These are phyloP conservation scores for Taxidea taxus DNA, from an alignment of 2,113 vertebrate species.

Conservation along the genomic window DNA sequence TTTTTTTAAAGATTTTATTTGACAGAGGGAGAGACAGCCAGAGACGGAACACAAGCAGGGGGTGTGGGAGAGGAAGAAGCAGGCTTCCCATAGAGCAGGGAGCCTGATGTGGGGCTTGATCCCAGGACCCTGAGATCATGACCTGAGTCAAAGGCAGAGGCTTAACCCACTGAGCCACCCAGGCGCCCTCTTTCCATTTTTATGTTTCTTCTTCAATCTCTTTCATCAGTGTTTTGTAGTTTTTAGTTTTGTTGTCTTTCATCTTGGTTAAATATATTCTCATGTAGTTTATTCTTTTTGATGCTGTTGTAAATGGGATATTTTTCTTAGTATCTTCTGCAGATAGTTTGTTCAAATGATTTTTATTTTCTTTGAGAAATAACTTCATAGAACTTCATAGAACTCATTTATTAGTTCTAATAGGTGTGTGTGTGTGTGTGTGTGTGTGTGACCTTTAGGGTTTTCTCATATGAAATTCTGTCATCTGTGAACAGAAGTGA, in stretches of 20 bases:
- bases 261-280: background rate
- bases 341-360: background rate
- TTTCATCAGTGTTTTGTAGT: background rate
- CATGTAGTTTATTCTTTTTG: background rate
- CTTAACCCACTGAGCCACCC: too few species aligned
- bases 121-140: too few species aligned
- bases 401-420: background rate
- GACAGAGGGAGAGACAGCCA: too few species aligned
- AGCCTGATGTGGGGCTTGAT: too few species aligned
- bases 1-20: background rate
- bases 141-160: too few species aligned
- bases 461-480: background rate
- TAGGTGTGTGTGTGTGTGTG: background rate
- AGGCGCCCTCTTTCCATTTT: background rate
- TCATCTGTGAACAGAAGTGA: background rate
- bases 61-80: too few species aligned
- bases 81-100: too few species aligned
- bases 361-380: background rate
- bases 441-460: background rate
- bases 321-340: background rate
- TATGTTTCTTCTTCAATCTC: background rate
- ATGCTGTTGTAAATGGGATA: background rate
- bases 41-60: too few species aligned
- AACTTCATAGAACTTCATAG: background rate
- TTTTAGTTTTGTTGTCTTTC: background rate